Evolutionary conservation across 2,113 vertebrate species (phyloP).

Genomic region (Struthio camelus): DNA sequence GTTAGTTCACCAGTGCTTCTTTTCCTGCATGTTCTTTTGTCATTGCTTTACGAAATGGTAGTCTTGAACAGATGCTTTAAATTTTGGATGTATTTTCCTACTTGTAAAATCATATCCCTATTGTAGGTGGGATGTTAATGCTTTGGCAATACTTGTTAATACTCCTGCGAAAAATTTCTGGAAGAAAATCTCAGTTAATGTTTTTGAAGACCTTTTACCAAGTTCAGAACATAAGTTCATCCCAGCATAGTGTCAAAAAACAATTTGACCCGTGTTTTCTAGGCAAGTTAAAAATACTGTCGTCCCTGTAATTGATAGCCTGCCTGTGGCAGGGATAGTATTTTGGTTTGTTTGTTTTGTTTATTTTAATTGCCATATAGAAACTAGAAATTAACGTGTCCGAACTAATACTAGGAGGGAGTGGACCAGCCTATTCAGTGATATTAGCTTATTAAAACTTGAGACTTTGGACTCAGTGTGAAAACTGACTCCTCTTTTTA

Average conservation of each 20-base stretch:
- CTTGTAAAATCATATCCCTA: neutral
- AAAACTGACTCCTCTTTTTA: neutral
- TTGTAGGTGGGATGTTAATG: neutral
- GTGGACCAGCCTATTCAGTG: rapidly evolving
- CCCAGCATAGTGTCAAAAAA: neutral
- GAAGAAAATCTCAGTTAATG: neutral
- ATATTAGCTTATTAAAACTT: neutral
- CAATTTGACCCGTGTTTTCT: neutral
- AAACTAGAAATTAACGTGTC: neutral
- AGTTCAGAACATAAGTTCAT: neutral
- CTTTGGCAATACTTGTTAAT: neutral
- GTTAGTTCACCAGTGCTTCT: neutral
- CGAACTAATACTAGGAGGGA: neutral
- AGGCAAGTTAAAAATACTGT: neutral
- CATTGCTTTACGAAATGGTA: neutral
- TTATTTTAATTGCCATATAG: neutral
- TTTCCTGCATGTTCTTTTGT: neutral
- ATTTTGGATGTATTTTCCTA: neutral
- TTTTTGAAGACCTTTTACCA: neutral
- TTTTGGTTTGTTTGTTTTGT: neutral
- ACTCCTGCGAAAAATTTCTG: neutral
- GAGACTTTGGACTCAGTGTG: neutral
- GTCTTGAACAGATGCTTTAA: neutral
- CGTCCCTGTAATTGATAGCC: neutral
- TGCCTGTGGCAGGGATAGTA: neutral